Conservation (phyloP, 2,113 vertebrate species). For the Echinops telfairi region DNA sequence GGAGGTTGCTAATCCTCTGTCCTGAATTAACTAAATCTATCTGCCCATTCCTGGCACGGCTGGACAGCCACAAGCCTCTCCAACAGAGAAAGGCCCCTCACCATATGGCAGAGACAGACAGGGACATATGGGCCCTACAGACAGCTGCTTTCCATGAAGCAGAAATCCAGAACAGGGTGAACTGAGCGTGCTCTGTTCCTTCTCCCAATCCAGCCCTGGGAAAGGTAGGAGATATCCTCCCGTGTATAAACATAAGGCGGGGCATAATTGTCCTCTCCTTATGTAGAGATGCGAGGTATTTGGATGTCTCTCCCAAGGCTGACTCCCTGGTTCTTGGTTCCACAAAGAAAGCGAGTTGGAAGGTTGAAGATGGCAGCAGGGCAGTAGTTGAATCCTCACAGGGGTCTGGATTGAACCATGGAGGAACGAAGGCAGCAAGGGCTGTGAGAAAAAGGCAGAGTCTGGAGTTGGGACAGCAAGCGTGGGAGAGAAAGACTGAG, state of each 20-base stretch:
- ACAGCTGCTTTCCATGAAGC: background rate
- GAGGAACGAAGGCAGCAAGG: no score
- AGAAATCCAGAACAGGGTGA: background rate
- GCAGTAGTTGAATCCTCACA: no score
- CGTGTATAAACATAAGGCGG: no score
- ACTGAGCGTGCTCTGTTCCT: background rate
- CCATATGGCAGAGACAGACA: slow-evolving; percentile 20
- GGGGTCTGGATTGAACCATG: no score
- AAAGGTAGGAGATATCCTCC: background rate
- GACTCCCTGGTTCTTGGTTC: no score
- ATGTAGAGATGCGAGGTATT: background rate
- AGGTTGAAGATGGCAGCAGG: no score
- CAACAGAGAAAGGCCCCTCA: slow-evolving; percentile 28
- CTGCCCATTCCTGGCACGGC: slow-evolving; percentile 33
- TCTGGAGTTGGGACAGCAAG: no score
- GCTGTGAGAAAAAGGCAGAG: no score
- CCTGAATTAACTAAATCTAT: slow-evolving; percentile 49
- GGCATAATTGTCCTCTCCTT: background rate
- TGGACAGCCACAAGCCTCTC: slow-evolving; percentile 12
- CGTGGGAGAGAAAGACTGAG: no score
- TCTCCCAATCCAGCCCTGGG: background rate
- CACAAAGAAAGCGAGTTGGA: no score
- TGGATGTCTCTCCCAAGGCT: no score
- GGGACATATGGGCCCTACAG: slow-evolving; percentile 14
- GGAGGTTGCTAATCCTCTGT: slow-evolving; percentile 34